Evolutionary conservation across 2,888 invertebrate genomes (phyloP).

Genomic region (Xestia rhomboidea): DNA sequence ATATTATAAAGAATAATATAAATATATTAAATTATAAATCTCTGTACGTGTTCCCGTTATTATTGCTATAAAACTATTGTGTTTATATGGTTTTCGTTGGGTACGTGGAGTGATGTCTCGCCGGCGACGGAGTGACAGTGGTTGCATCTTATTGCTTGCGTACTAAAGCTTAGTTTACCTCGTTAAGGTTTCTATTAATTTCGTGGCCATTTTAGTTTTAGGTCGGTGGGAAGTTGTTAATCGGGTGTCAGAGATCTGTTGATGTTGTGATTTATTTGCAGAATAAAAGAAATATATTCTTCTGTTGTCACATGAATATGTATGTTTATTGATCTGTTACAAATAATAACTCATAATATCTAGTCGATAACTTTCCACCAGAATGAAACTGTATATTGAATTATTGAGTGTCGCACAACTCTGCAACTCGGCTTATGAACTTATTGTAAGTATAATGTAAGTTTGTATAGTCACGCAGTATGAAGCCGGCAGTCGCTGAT

Average conservation of each 20-base stretch:
- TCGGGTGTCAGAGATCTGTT: slow-evolving; percentile 25
- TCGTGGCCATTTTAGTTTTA: slow-evolving; percentile 67
- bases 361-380: slow-evolving; percentile 41
- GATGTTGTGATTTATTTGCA: slow-evolving; percentile 4
- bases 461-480: slow-evolving; percentile 7
- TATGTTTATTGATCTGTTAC: not conserved
- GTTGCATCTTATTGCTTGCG: slow-evolving; percentile 58
- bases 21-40: slow-evolving; percentile 76
- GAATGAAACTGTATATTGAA: slow-evolving; percentile 15
- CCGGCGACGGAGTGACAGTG: slow-evolving; percentile 52
- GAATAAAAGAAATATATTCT: not conserved
- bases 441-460: slow-evolving; percentile 42
- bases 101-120: slow-evolving; percentile 59
- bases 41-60: slow-evolving; percentile 81
- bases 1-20: slow-evolving; percentile 72
- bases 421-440: slow-evolving; percentile 54
- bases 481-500: slow-evolving; percentile 10
- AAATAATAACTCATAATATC: not conserved
- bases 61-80: slow-evolving; percentile 64
- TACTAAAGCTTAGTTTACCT: slow-evolving; percentile 64
- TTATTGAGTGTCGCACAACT: slow-evolving; percentile 29
- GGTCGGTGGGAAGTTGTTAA: slow-evolving; percentile 49
- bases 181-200: slow-evolving; percentile 51
- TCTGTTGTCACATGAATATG: slow-evolving; percentile 6
- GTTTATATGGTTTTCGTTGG: slow-evolving; percentile 65